phyloP scores from a whole-genome alignment of 2,113 vertebrate species.

The Tragulus kanchil region DNA sequence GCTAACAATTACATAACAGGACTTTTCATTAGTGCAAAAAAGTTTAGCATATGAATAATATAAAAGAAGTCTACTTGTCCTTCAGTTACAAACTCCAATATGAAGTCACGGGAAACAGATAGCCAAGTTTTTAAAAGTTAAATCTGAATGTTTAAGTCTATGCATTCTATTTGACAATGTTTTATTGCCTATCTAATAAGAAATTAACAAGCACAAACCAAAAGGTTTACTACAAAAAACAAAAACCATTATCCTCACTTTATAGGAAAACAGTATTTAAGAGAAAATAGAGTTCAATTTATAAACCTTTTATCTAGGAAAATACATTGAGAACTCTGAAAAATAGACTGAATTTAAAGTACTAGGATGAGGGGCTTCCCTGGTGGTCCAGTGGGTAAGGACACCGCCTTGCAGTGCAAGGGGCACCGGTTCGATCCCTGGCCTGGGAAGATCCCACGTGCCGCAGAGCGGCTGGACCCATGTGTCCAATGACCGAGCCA shows the following conservation, averaged over 20 bases:
- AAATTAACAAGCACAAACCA: conserved; percentile 36
- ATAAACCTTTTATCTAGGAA: not conserved
- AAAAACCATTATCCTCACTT: not conserved
- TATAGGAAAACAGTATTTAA: not conserved
- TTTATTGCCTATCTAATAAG: not conserved
- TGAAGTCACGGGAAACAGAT: not conserved
- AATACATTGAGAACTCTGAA: conserved; percentile 15
- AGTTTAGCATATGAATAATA: not conserved
- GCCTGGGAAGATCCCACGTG: too few relatives aligned
- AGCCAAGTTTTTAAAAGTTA: not conserved
- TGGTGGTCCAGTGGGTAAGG: too few relatives aligned
- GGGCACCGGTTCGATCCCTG: too few relatives aligned
- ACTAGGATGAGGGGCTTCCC: not conserved
- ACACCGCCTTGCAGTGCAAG: too few relatives aligned
- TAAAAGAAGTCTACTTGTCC: not conserved
- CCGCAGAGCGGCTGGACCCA: too few relatives aligned
- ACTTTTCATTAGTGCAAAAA: not conserved
- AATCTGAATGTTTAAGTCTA: not conserved
- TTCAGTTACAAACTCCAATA: not conserved
- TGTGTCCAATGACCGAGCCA: too few relatives aligned
- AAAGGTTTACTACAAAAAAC: conserved; percentile 29
- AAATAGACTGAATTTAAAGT: not conserved
- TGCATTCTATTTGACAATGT: not conserved
- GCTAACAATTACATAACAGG: not conserved
- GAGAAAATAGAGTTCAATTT: conserved; percentile 25